These are phyloP conservation scores for Chalcis sispes DNA, from an alignment of 2,888 invertebrate species.

Conservation along the genomic window DNA sequence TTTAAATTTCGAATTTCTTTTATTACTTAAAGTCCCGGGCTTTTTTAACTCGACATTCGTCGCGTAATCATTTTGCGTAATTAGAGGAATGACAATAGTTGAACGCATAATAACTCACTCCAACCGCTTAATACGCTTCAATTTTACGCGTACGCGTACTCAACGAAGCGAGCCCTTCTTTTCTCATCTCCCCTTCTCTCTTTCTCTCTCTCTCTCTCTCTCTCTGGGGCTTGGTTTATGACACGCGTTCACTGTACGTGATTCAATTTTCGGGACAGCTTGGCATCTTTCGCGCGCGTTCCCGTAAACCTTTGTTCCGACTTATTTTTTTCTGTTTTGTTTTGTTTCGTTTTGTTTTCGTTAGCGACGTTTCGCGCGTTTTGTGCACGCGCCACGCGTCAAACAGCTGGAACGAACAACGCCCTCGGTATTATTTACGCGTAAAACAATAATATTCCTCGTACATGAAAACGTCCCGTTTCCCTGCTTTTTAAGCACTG, in stretches of 20 bases:
- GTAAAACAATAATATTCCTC: conserved; percentile 28
- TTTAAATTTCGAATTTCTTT: no score
- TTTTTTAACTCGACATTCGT: conserved; percentile 54
- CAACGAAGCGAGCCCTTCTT: neutral
- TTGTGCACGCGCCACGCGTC: conserved; percentile 8
- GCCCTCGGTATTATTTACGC: conserved; percentile 2
- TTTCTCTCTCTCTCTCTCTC: no score
- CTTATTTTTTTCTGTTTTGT: conserved; percentile 19
- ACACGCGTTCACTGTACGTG: conserved; percentile 11
- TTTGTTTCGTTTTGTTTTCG: no score
- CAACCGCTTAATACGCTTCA: conserved; percentile 37
- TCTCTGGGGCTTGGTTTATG: no score
- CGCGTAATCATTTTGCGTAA: conserved; percentile 61
- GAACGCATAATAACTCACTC: conserved; percentile 63
- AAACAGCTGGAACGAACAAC: conserved; percentile 13
- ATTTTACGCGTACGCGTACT: neutral
- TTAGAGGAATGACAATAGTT: conserved; percentile 63
- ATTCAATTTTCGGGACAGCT: conserved; percentile 50
- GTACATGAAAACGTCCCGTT: no score
- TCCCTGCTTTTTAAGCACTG: no score
- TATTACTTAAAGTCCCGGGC: no score
- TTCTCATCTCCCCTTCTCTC: no score
- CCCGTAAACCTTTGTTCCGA: conserved; percentile 14
- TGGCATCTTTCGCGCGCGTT: conserved; percentile 27
- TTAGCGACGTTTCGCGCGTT: no score